Percentiles rank a stretch among this genome's conserved stretches.
phyloP scores from a whole-genome alignment of 2,113 vertebrate genomes.

The Heterotis niloticus region DNA sequence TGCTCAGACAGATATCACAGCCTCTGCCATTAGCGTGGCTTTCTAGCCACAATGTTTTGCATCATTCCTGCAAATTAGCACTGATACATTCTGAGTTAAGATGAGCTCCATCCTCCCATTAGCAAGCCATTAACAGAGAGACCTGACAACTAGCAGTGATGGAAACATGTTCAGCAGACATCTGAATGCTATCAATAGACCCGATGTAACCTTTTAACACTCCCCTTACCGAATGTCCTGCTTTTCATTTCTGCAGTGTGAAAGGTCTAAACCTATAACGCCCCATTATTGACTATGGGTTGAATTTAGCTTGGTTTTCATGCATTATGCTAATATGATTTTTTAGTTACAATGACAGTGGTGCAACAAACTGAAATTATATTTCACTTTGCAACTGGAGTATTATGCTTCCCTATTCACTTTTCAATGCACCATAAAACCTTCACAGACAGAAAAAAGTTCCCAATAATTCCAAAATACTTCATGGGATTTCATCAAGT shows the following conservation, averaged over 20 bases:
- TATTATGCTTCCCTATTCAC: too few species aligned
- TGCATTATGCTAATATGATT: too few species aligned
- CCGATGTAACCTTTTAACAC: conserved; percentile 22
- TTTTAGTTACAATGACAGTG: too few species aligned
- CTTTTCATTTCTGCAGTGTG: conserved; percentile 20
- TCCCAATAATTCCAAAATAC: too few species aligned
- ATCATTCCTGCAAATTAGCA: conserved; percentile 22
- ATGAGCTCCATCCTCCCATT: conserved; percentile 9
- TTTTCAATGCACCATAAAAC: too few species aligned
- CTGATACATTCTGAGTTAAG: conserved; percentile 11
- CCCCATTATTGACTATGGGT: too few species aligned
- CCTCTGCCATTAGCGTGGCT: neutral
- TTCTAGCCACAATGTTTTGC: neutral
- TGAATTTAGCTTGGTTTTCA: too few species aligned
- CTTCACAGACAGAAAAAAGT: too few species aligned
- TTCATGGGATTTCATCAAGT: too few species aligned
- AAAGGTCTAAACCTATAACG: neutral
- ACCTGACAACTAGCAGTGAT: conserved; percentile 25
- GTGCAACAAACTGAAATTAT: too few species aligned
- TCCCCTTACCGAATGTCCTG: conserved; percentile 18
- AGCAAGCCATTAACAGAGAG: conserved; percentile 2
- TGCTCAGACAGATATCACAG: neutral
- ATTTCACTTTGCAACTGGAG: too few species aligned
- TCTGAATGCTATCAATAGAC: conserved; percentile 15
- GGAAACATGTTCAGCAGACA: conserved; percentile 21